Conservation (phyloP, 2,888 invertebrate genomes). For the Parasteatoda lunata region DNA sequence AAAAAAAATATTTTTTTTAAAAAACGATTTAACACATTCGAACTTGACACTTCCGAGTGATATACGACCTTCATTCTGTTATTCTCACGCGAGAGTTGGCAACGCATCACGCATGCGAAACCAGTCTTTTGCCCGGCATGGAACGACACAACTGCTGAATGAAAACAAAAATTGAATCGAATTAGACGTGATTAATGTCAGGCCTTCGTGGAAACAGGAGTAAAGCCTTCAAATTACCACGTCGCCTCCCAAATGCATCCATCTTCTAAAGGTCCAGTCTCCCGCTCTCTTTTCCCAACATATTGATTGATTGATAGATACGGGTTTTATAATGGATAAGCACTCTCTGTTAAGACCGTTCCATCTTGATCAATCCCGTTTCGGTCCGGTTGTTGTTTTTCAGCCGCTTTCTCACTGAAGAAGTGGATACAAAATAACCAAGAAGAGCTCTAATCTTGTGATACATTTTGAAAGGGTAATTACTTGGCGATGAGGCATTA, state of each 20-base stretch:
- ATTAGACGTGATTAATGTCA: slow-evolving; percentile 66
- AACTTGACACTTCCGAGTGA: slow-evolving; percentile 7
- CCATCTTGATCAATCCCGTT: slow-evolving; percentile 53
- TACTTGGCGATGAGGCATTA: neutral
- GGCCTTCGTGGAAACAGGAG: slow-evolving; percentile 59
- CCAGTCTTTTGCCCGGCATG: neutral
- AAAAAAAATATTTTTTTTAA: neutral
- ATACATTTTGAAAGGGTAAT: slow-evolving; percentile 7
- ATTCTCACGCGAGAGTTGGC: slow-evolving; percentile 22
- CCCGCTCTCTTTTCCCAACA: slow-evolving; percentile 28
- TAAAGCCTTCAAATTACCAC: slow-evolving; percentile 65
- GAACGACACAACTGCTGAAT: slow-evolving; percentile 6
- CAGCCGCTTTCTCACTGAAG: neutral
- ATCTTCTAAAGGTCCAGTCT: slow-evolving; percentile 43
- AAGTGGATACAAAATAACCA: slow-evolving; percentile 19
- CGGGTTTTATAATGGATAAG: slow-evolving; percentile 62
- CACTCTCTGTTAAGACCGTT: slow-evolving; percentile 36
- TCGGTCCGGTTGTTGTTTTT: slow-evolving; percentile 11
- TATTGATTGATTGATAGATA: slow-evolving; percentile 63
- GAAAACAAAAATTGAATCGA: slow-evolving; percentile 59
- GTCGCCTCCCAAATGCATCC: slow-evolving; percentile 44
- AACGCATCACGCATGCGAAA: slow-evolving; percentile 33
- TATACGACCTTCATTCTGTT: neutral
- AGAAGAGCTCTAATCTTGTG: neutral
- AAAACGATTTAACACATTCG: neutral